phyloP scores from a whole-genome alignment of 35 echinoderm and acorn worm species.

The Amphiura filiformis region DNA sequence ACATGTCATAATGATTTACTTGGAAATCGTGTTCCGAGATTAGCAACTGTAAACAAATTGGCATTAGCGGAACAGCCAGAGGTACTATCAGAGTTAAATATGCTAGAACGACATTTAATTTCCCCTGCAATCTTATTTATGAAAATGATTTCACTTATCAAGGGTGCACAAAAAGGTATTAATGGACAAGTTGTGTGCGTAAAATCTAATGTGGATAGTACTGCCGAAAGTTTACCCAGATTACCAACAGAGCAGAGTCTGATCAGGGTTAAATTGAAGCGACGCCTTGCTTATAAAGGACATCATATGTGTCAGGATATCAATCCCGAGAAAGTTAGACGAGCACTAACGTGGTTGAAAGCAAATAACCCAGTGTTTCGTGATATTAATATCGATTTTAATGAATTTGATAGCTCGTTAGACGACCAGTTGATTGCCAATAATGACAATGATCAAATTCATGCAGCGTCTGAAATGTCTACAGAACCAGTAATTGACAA shows the following conservation, averaged over 20 bases:
- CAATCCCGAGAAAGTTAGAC: background rate
- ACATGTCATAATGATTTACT: conserved; percentile 1
- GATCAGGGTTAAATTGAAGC: conserved; percentile 5
- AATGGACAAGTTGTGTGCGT: background rate
- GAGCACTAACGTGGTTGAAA: background rate
- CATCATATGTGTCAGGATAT: background rate
- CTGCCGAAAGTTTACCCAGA: background rate
- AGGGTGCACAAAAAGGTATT: background rate
- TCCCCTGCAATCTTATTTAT: background rate
- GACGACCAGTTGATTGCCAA: background rate
- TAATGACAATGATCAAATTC: too few relatives aligned
- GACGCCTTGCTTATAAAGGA: background rate
- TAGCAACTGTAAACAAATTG: background rate
- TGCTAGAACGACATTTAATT: background rate
- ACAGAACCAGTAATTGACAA: too few relatives aligned
- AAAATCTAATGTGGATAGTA: background rate
- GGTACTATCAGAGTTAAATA: background rate
- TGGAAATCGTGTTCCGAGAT: background rate
- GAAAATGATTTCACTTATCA: background rate
- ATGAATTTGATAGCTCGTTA: background rate
- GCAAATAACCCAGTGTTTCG: background rate
- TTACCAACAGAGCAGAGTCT: background rate
- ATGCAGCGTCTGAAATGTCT: too few relatives aligned
- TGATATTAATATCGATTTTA: background rate
- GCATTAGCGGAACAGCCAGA: background rate